These are phyloP conservation scores for Stenodema calcarata DNA, from an alignment of 2,888 invertebrate genomes.

Conservation along the genomic window DNA sequence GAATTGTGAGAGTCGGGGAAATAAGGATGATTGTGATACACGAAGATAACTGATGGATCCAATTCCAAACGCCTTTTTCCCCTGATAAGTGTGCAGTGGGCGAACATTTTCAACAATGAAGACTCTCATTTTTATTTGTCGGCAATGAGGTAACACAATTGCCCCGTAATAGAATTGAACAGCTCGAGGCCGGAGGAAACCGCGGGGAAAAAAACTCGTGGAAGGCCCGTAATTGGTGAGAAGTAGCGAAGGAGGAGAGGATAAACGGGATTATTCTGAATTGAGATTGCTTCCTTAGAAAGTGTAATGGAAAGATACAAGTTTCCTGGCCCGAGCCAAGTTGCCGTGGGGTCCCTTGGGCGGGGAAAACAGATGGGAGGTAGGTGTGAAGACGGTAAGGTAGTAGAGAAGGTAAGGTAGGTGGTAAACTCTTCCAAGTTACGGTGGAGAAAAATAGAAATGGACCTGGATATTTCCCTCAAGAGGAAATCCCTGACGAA, in stretches of 20 bases:
- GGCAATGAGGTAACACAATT: neutral
- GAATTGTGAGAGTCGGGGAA: no score
- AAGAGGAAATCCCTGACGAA: constrained; percentile 28
- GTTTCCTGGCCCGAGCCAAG: constrained; percentile 3
- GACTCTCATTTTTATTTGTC: neutral
- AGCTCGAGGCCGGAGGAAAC: neutral
- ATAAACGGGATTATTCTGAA: constrained; percentile 37
- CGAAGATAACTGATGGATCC: no score
- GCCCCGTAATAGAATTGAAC: neutral
- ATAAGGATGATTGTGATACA: no score
- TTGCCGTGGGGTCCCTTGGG: neutral
- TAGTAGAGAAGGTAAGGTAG: neutral
- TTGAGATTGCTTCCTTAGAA: constrained; percentile 30
- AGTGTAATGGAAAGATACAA: constrained; percentile 33
- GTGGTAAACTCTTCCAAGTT: constrained; percentile 26
- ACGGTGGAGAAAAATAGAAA: constrained; percentile 20
- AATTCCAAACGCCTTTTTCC: no score
- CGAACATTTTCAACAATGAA: neutral
- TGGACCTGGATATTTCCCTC: constrained; percentile 19
- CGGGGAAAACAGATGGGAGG: constrained; percentile 12
- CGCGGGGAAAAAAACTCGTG: neutral
- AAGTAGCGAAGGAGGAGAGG: neutral
- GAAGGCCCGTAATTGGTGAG: constrained; percentile 18
- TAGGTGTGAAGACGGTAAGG: neutral
- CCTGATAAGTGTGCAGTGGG: neutral